A percentile compares a stretch with the other conserved stretches of the same genome.
phyloP scores from a whole-genome alignment of 2,888 invertebrate genomes.

The Cepaea hortensis region DNA sequence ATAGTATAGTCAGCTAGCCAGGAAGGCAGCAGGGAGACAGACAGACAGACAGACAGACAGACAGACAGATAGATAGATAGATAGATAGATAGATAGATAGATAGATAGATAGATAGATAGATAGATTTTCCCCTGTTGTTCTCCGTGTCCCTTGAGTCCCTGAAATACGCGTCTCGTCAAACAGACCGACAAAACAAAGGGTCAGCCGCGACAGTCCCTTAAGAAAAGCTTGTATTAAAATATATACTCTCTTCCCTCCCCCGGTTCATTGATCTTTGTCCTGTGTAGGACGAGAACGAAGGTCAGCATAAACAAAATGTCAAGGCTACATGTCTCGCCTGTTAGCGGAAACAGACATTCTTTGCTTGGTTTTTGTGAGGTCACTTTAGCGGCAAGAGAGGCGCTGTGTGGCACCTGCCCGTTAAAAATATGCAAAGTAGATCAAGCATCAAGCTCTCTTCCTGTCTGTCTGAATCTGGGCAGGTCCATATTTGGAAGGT shows the following conservation, averaged over 20 bases:
- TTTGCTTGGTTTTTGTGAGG: not conserved
- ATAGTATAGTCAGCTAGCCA: too few relatives aligned
- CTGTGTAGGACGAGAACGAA: conserved; percentile 11
- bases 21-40: too few relatives aligned
- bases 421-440: conserved; percentile 31
- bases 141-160: too few relatives aligned
- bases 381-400: not conserved
- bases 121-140: too few relatives aligned
- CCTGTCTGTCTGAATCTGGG: not conserved
- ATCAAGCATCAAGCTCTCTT: not conserved
- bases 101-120: too few relatives aligned
- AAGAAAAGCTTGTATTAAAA: too few relatives aligned
- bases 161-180: too few relatives aligned
- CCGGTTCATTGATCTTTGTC: conserved; percentile 32
- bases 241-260: not conserved
- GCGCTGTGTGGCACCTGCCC: conserved; percentile 38
- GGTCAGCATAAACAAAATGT: conserved; percentile 27
- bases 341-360: conserved; percentile 13
- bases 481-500: not conserved
- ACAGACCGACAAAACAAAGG: too few relatives aligned
- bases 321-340: conserved; percentile 24
- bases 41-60: too few relatives aligned
- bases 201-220: too few relatives aligned
- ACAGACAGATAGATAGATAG: too few relatives aligned
- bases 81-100: too few relatives aligned